phyloP scores from a whole-genome alignment of 1,140 invertebrate genomes.

The Calliphora vicina region DNA sequence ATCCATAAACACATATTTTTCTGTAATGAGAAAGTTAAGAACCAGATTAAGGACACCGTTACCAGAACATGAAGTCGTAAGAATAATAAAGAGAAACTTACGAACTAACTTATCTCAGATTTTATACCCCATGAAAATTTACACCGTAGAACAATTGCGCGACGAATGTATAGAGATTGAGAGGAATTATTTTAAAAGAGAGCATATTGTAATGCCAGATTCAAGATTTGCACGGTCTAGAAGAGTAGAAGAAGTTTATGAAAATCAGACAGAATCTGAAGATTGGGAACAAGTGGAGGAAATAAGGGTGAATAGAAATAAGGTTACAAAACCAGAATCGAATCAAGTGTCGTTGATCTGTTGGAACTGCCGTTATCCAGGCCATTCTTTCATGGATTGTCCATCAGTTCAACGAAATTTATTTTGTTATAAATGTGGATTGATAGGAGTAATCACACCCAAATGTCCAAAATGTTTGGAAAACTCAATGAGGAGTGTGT shows the following conservation, averaged over 20 bases:
- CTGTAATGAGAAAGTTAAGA: no score
- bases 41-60: no score
- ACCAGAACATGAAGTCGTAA: neutral
- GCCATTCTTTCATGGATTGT: neutral
- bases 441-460: neutral
- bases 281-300: no score
- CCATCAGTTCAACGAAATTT: neutral
- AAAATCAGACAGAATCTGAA: no score
- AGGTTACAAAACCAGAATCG: no score
- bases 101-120: neutral
- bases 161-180: constrained; percentile 1
- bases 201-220: neutral
- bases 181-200: neutral
- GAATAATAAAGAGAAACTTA: constrained; percentile 1
- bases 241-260: no score
- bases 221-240: no score
- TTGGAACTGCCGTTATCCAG: neutral
- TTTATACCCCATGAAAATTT: neutral
- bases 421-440: neutral
- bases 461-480: neutral
- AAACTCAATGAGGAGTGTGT: neutral
- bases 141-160: neutral
- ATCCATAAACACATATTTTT: neutral
- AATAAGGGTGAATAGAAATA: no score
- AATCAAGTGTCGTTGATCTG: neutral